A percentile compares a stretch with the other conserved stretches of the same genome.
phyloP scores from a whole-genome alignment of 2,888 invertebrate genomes.

The Buathra laborator region DNA sequence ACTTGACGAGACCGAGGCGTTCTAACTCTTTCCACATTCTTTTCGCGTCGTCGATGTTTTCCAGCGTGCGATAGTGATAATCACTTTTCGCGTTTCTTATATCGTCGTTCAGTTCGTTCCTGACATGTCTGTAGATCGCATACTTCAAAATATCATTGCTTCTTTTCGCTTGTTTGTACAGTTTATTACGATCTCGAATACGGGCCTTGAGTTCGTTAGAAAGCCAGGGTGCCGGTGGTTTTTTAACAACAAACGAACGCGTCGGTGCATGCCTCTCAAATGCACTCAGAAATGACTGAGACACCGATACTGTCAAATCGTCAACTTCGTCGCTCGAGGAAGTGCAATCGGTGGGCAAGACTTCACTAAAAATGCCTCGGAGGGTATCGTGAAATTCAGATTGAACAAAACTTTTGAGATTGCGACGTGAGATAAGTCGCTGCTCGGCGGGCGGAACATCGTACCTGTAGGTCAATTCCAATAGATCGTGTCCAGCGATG shows the following conservation, averaged over 20 bases:
- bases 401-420: not conserved
- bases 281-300: not conserved
- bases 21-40: not conserved
- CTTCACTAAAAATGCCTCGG: too few species aligned
- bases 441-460: not conserved
- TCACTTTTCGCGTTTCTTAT: not conserved
- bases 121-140: not conserved
- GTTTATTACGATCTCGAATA: not conserved
- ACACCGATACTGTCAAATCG: not conserved
- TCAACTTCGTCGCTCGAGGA: too few species aligned
- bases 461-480: not conserved
- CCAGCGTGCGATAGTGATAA: not conserved
- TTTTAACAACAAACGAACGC: not conserved
- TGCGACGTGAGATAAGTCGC: not conserved
- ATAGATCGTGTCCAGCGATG: slow-evolving; percentile 43
- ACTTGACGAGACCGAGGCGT: not conserved
- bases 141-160: not conserved
- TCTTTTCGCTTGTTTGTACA: not conserved
- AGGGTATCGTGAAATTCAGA: not conserved
- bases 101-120: not conserved
- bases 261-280: not conserved
- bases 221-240: slow-evolving; percentile 12
- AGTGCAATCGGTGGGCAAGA: too few species aligned
- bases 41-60: not conserved
- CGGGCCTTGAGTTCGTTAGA: not conserved